Evolutionary conservation across 2,888 invertebrate species (phyloP).

Genomic region (Tillus elongatus): DNA sequence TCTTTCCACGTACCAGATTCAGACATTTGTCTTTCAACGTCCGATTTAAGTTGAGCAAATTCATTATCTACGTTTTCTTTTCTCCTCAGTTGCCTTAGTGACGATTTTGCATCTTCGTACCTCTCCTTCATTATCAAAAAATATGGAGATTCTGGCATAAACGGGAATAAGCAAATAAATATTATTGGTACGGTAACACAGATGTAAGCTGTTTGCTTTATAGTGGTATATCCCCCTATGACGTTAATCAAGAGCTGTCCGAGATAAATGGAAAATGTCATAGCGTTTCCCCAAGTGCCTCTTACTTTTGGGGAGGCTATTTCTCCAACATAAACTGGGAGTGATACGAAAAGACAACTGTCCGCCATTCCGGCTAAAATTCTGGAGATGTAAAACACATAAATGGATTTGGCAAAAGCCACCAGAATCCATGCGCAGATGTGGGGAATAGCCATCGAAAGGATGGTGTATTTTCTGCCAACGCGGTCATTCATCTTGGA

Average conservation of each 20-base stretch:
- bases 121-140: constrained; percentile 27
- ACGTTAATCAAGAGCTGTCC: constrained; percentile 14
- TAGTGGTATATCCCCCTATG: constrained; percentile 7
- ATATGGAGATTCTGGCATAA: constrained; percentile 51
- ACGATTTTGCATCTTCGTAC: constrained; percentile 24
- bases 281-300: constrained; percentile 30
- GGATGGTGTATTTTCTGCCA: constrained; percentile 24
- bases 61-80: constrained; percentile 26
- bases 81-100: constrained; percentile 25
- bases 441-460: constrained; percentile 28
- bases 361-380: constrained; percentile 28
- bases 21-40: constrained; percentile 31
- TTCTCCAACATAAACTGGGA: constrained; percentile 32
- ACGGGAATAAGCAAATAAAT: constrained; percentile 24
- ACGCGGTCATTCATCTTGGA: constrained; percentile 17
- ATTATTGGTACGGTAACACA: constrained; percentile 14
- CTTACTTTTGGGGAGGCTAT: constrained; percentile 29
- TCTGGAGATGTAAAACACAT: constrained; percentile 30
- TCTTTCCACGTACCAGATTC: constrained; percentile 33
- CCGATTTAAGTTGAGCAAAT: constrained; percentile 24
- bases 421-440: constrained; percentile 25
- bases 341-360: constrained; percentile 24
- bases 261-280: constrained; percentile 20
- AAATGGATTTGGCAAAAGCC: constrained; percentile 23
- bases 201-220: constrained; percentile 16